Evolutionary conservation across 1,140 invertebrate species (phyloP).

Genomic region (Sipha flava): DNA sequence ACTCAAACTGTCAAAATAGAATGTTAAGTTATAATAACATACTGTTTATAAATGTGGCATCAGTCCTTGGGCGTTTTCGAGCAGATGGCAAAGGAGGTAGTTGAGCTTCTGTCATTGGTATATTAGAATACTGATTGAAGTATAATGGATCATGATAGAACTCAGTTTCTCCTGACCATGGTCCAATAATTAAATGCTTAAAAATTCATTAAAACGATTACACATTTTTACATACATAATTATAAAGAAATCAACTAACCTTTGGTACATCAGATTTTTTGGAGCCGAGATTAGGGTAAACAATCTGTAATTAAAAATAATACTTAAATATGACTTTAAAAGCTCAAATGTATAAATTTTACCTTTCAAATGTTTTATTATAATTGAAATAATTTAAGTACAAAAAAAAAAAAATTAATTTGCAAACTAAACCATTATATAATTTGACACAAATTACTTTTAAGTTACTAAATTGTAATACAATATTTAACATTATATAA

Average conservation of each 20-base stretch:
- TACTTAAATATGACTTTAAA: neutral
- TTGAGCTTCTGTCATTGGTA: slow-evolving; percentile 31
- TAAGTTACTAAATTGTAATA: too few species aligned
- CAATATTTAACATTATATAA: too few species aligned
- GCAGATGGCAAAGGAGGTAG: slow-evolving; percentile 29
- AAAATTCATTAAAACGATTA: neutral
- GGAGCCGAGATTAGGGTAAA: slow-evolving; percentile 27
- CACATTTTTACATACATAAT: neutral
- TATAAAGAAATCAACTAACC: neutral
- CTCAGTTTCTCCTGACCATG: slow-evolving; percentile 16
- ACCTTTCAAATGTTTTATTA: too few species aligned
- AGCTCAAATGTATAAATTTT: too few species aligned
- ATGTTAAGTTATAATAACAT: too few species aligned
- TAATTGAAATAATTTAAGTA: too few species aligned
- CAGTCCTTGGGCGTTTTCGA: slow-evolving; percentile 24
- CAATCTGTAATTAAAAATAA: slow-evolving; percentile 16
- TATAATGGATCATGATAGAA: slow-evolving; percentile 21
- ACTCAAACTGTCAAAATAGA: too few species aligned
- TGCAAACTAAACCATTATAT: too few species aligned
- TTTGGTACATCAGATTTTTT: slow-evolving; percentile 31
- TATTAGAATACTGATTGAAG: slow-evolving; percentile 15
- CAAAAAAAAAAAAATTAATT: too few species aligned
- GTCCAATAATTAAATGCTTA: slow-evolving; percentile 24
- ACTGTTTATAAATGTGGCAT: slow-evolving; percentile 23
- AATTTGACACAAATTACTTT: too few species aligned